Evolutionary conservation across 37 sponge, comb jelly and placozoan species (phyloP), one percentile per base, ranked within the genome.

Genomic region (Ianthella basta): DNA sequence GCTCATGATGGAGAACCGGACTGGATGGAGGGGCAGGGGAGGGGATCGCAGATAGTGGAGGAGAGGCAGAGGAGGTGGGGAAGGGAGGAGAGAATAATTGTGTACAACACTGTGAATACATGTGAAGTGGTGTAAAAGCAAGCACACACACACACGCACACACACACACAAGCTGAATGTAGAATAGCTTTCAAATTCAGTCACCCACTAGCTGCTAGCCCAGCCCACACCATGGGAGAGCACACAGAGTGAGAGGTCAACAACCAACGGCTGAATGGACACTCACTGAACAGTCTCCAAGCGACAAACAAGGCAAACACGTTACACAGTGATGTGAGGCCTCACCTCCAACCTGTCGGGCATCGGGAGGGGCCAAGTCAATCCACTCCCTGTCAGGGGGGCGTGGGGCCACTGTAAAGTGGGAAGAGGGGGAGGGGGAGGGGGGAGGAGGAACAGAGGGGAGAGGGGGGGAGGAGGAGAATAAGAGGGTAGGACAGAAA

Each of bases 351-450:
- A 50, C 50, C 4, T 65, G 50, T 10, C 16, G 59, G 15, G 25
- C 59, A 39, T 65, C 44, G 54, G 80, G 64, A 24, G 77, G 64
- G 10, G 72, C 20, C 41, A 89, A 53, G 36, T 87, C 80, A 0
- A 93, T 80, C 94, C 94, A 93, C 69, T 93, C 94, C 25, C 94
- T 84, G 55, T 93, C 90, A 50, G 94, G 94, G 36, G 91, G 91
- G 35, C 86, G 55, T 2, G 85, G 91, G 29, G 59, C 39, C 32
- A 86, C 91, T 33, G 33, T 1, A 41, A 63, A 14, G 20, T 39
- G 44, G 44, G n/a, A 32, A 16, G 34, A 16, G 8, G 56, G 33
- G 72, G 33, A 21, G 50, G 50, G 50, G 50, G 8, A 8, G 50
- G 50, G 50, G 50, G 8, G 50, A 8, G 50, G 50, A 44, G 8